Percentiles rank a stretch among this genome's conserved stretches.
These are phyloP conservation scores for Dynastes grantii DNA, from an alignment of 2,888 invertebrate genomes.

Conservation along the genomic window DNA sequence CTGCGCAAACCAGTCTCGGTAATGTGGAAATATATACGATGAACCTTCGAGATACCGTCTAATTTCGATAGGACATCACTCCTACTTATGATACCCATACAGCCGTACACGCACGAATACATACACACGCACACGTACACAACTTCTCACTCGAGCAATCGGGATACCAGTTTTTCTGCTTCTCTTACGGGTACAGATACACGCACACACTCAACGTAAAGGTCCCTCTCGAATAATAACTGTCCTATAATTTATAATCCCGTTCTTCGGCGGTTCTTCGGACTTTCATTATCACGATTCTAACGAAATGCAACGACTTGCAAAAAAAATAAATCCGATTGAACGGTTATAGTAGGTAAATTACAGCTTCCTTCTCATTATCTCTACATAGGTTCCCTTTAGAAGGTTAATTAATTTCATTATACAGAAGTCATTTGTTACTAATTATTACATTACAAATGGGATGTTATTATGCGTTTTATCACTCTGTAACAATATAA, in stretches of 20 bases:
- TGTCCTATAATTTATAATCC: slow-evolving; percentile 46
- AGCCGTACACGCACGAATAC: neutral
- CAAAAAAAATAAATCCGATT: slow-evolving; percentile 20
- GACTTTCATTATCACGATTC: slow-evolving; percentile 41
- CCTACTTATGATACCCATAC: slow-evolving; percentile 41
- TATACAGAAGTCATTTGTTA: slow-evolving; percentile 1
- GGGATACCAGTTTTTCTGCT: slow-evolving; percentile 47
- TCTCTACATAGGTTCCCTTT: neutral
- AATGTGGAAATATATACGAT: slow-evolving; percentile 47
- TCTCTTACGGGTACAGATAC: neutral
- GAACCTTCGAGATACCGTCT: slow-evolving; percentile 44
- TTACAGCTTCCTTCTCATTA: slow-evolving; percentile 19
- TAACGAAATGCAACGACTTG: slow-evolving; percentile 37
- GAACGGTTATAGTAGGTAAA: slow-evolving; percentile 25
- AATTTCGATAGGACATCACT: slow-evolving; percentile 48
- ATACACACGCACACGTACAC: slow-evolving; percentile 16
- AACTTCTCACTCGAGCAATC: slow-evolving; percentile 28
- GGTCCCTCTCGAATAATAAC: slow-evolving; percentile 45
- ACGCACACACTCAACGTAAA: slow-evolving; percentile 27
- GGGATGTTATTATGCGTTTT: neutral
- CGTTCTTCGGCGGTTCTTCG: slow-evolving; percentile 38
- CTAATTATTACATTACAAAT: neutral
- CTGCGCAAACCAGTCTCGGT: slow-evolving; percentile 21
- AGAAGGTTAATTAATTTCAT: neutral
- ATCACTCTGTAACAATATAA: neutral